Evolutionary conservation across 2,797 vertebrate species (phyloP).

Genomic region (Valencia hispanica): DNA sequence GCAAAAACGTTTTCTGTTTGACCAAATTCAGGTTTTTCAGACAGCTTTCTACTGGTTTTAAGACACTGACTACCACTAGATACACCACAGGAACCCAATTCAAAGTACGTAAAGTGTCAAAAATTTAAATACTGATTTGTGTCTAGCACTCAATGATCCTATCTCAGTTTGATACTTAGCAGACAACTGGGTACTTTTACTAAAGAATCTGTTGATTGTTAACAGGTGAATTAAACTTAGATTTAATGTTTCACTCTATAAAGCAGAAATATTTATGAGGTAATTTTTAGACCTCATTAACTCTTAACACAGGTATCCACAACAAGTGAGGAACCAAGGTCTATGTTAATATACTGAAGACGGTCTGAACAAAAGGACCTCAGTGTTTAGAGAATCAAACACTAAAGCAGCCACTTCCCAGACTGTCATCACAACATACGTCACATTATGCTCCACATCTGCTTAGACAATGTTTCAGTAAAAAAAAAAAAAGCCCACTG

Average conservation of each 20-base stretch:
- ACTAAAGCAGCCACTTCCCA: slow-evolving; percentile 17
- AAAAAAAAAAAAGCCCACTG: slow-evolving; percentile 22
- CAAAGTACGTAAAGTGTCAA: not conserved
- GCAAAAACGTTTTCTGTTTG: not conserved
- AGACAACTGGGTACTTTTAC: slow-evolving; percentile 21
- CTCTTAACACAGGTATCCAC: not conserved
- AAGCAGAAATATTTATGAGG: not conserved
- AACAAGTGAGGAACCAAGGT: not conserved
- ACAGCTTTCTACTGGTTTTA: not conserved
- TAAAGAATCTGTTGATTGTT: not conserved
- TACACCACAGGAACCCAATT: not conserved
- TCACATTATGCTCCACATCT: slow-evolving; percentile 15
- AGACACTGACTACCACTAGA: not conserved
- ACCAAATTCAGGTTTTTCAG: not conserved
- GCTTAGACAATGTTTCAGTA: slow-evolving; percentile 15
- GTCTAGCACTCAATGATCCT: not conserved
- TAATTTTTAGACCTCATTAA: not conserved
- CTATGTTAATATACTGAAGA: not conserved
- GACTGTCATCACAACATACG: slow-evolving; percentile 15
- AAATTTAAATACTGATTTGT: not conserved
- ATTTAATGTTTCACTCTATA: not conserved
- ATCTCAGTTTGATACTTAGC: slow-evolving; percentile 38
- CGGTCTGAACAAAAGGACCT: not conserved
- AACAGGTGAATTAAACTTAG: slow-evolving; percentile 1
- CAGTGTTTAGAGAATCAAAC: not conserved